These are phyloP conservation scores for Melinaea marsaeus DNA, from an alignment of 2,888 invertebrate species.

Conservation along the genomic window DNA sequence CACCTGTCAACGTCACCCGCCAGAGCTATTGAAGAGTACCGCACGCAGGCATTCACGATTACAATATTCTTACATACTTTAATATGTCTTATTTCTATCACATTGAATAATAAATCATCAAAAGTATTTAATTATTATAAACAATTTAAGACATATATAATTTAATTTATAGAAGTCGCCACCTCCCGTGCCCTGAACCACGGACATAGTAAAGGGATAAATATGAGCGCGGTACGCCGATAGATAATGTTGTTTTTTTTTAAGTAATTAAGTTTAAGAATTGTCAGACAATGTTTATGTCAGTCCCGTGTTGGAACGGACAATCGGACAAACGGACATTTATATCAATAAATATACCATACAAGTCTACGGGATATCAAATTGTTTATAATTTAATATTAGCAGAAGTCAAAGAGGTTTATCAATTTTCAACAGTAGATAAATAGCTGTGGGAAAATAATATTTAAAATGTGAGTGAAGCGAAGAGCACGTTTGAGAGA, in stretches of 20 bases:
- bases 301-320: neutral
- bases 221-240: conserved; percentile 44
- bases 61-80: no score
- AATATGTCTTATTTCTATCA: no score
- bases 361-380: no score
- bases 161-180: conserved; percentile 8
- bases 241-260: conserved; percentile 51
- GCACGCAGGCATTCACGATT: no score
- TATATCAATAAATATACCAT: no score
- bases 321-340: no score
- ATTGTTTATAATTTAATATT: no score
- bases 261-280: conserved; percentile 50
- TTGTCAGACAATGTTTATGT: conserved; percentile 30
- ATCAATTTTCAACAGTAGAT: neutral
- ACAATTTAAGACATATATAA: no score
- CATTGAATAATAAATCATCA: no score
- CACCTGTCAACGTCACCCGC: conserved; percentile 62
- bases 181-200: conserved; percentile 31
- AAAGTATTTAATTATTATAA: no score
- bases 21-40: no score
- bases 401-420: no score
- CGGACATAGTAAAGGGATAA: conserved; percentile 39
- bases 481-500: conserved; percentile 24
- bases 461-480: conserved; percentile 17
- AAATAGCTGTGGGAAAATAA: neutral